Percentiles rank a stretch among this genome's conserved stretches.
Conservation (phyloP, 1,140 invertebrate species). For the Tetragonula clypearis region DNA sequence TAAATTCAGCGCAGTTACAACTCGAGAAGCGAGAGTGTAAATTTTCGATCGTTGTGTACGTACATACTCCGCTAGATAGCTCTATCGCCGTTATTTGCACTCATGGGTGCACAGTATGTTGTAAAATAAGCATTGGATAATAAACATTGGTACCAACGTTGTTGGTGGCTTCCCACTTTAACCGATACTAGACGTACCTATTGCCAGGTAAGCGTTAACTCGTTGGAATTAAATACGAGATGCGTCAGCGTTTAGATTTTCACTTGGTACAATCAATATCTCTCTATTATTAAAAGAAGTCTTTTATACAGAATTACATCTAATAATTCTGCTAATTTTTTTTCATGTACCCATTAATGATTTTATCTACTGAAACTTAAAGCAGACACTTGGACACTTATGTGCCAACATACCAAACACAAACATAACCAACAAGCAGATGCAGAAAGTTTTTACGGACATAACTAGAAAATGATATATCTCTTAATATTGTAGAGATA, state of each 20-base stretch:
- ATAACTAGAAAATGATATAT: too few relatives aligned
- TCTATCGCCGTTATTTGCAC: background rate
- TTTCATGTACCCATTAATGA: too few relatives aligned
- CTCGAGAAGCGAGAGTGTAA: background rate
- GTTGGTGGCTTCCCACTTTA: background rate
- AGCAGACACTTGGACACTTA: too few relatives aligned
- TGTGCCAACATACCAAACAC: too few relatives aligned
- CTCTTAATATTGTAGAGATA: too few relatives aligned
- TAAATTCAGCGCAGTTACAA: background rate
- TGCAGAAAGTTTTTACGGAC: too few relatives aligned
- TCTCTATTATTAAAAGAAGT: background rate
- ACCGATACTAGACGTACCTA: background rate
- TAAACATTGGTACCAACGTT: background rate
- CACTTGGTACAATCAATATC: background rate
- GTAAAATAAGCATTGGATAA: background rate
- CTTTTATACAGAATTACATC: background rate
- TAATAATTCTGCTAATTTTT: too few relatives aligned
- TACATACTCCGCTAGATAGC: background rate
- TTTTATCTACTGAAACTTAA: too few relatives aligned
- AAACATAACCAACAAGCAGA: too few relatives aligned
- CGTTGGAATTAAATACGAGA: background rate
- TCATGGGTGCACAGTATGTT: background rate
- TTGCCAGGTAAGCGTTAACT: background rate
- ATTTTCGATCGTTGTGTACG: background rate
- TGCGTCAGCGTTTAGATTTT: background rate